Percentiles rank a stretch among this genome's conserved stretches.
Evolutionary conservation across 1,140 invertebrate genomes (phyloP).

Genomic region (Aphis craccivora): DNA sequence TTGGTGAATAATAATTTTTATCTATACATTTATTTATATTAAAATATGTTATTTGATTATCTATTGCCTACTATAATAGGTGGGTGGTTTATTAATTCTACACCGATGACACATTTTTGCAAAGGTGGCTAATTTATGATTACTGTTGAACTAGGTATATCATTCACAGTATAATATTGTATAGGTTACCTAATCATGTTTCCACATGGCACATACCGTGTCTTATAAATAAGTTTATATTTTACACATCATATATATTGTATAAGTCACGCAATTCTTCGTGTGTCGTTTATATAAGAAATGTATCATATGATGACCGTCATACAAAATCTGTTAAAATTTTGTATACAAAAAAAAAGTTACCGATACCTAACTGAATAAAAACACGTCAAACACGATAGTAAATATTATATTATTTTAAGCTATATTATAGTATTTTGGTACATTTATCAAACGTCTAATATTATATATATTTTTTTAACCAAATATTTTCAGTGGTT

Average conservation of each 20-base stretch:
- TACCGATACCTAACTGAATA: background rate
- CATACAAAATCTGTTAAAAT: background rate
- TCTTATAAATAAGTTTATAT: background rate
- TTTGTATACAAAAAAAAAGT: background rate
- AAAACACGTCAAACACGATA: too few relatives aligned
- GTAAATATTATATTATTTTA: background rate
- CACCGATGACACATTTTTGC: background rate
- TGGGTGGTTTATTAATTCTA: background rate
- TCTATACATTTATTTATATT: background rate
- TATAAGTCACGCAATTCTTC: background rate
- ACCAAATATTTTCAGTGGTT: background rate
- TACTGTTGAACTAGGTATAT: background rate
- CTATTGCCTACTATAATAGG: too few relatives aligned
- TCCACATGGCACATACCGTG: background rate
- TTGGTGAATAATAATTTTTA: background rate
- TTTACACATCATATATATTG: background rate
- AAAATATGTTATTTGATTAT: background rate
- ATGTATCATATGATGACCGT: background rate
- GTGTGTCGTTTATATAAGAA: background rate
- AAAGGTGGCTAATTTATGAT: background rate
- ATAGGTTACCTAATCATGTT: background rate
- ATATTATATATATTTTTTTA: background rate
- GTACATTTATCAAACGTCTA: background rate
- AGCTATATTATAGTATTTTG: too few relatives aligned
- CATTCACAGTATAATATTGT: background rate